Evolutionary conservation across 2,113 vertebrate species (phyloP), one percentile per base, ranked within the genome.

Genomic region (Seriola aureovittata): DNA sequence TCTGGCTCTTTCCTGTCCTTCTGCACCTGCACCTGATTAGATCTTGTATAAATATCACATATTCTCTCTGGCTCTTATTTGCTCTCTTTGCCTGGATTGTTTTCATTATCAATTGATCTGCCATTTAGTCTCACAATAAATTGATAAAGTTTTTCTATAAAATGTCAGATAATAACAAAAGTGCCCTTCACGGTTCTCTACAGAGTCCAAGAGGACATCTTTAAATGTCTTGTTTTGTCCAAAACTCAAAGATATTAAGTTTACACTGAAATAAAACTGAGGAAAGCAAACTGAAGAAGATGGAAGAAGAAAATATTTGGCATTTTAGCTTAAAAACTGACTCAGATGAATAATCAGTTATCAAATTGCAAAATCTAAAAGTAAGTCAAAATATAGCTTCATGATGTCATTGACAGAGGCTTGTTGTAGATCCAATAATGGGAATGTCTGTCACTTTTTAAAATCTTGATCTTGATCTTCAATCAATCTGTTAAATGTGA

Each of bases 21-120:
- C 46, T 81, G 36, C 32, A 55, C 10, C 54, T n/a, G 19, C 66
- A 50, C 21, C 16, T 42, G n/a, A 76, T 60, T 16, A 54, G 73
- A 73, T 63, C 21, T 52, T 76, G 19, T 12, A 5, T 32, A 42
- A 14, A 52, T 70, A 42, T 57, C 48, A 16, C n/a, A 7, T 21
- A 44, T 29, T 58, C 25, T 29, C 12, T 58, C 1, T 29, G 11
- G 11, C 8, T 79, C 25, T 63, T 32, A 32, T 38, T 13, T 29
- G 6, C 17, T 19, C 48, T 16, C 14, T 50, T 17, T 50, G 48
- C 17, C 19, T 19, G 8, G 52, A 8, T 54, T n/a, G 7, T 9
- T 54, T 54, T n/a, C 52, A 54, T 54, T n/a, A n/a, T n/a, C 2
- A 21, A n/a, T 9, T 10, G 8, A 21, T 54, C 52, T 54, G 17